Conservation (phyloP, 2,888 invertebrate species). For the Lamproptera curius region DNA sequence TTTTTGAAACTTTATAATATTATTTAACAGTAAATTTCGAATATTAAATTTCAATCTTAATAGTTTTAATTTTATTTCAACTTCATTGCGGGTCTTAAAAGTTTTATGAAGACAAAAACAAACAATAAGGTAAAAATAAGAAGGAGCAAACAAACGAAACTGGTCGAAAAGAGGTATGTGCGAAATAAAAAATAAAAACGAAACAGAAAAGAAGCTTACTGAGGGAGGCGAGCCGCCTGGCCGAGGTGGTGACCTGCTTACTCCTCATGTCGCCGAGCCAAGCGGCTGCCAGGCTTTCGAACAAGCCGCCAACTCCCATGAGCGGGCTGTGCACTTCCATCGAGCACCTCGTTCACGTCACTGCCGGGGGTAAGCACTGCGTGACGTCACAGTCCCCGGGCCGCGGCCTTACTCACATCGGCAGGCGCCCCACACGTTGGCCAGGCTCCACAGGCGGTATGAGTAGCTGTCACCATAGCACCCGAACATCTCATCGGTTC, state of each 20-base stretch:
- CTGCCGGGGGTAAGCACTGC: slow-evolving; percentile 34
- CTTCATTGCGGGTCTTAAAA: too few species aligned
- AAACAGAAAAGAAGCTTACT: slow-evolving; percentile 75
- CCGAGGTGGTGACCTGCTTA: slow-evolving; percentile 75
- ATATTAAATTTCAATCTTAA: too few species aligned
- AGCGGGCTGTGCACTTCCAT: slow-evolving; percentile 74
- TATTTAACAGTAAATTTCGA: too few species aligned
- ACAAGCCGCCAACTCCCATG: slow-evolving; percentile 75
- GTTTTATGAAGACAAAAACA: background rate
- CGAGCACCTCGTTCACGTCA: slow-evolving; percentile 52
- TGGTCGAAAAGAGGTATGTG: slow-evolving; percentile 36
- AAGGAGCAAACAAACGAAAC: slow-evolving; percentile 30
- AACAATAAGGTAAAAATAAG: slow-evolving; percentile 22
- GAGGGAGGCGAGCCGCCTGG: slow-evolving; percentile 75
- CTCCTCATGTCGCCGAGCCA: slow-evolving; percentile 75
- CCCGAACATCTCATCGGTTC: slow-evolving; percentile 87
- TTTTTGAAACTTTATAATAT: too few species aligned
- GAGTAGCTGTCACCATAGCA: slow-evolving; percentile 86
- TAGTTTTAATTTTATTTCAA: too few species aligned
- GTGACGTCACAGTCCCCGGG: slow-evolving; percentile 42
- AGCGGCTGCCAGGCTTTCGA: slow-evolving; percentile 71
- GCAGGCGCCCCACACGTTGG: slow-evolving; percentile 86
- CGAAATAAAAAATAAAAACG: slow-evolving; percentile 64
- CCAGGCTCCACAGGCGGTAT: slow-evolving; percentile 87
- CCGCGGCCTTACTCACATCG: slow-evolving; percentile 80